phyloP scores from a whole-genome alignment of 1,140 invertebrate genomes.

The Neodiprion lecontei region DNA sequence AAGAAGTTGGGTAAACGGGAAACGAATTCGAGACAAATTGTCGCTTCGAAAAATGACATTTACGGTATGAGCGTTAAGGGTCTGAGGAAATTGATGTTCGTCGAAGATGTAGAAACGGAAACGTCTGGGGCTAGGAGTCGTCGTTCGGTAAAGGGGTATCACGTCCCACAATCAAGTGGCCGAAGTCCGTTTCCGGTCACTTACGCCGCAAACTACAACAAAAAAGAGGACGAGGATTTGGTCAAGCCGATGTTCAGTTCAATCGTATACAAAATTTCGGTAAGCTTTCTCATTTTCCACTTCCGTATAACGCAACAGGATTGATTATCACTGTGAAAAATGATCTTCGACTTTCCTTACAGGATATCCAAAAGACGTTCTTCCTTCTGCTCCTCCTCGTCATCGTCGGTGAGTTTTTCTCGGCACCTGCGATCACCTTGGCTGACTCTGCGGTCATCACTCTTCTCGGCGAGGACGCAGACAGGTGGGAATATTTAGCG shows the following conservation, averaged over 20 bases:
- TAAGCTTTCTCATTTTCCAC: slow-evolving; percentile 40
- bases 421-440: slow-evolving; percentile 95
- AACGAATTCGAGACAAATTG: neutral
- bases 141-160: slow-evolving; percentile 33
- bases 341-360: slow-evolving; percentile 41
- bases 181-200: slow-evolving; percentile 79
- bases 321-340: neutral
- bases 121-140: slow-evolving; percentile 5
- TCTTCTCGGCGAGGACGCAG: slow-evolving; percentile 89
- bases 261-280: slow-evolving; percentile 82
- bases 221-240: slow-evolving; percentile 75
- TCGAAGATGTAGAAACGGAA: slow-evolving; percentile 14
- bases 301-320: neutral
- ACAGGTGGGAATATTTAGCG: slow-evolving; percentile 61
- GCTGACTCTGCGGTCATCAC: slow-evolving; percentile 94
- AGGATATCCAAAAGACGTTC: slow-evolving; percentile 96
- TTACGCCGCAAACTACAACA: slow-evolving; percentile 84
- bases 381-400: slow-evolving; percentile 92
- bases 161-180: slow-evolving; percentile 58
- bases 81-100: slow-evolving; percentile 24
- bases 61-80: neutral
- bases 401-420: slow-evolving; percentile 96
- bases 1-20: neutral
- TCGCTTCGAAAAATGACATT: neutral
- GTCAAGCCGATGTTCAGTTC: slow-evolving; percentile 93